Base-by-base conservation (phyloP, 2,888 invertebrate species). In the Tenthredo notha region DNA sequence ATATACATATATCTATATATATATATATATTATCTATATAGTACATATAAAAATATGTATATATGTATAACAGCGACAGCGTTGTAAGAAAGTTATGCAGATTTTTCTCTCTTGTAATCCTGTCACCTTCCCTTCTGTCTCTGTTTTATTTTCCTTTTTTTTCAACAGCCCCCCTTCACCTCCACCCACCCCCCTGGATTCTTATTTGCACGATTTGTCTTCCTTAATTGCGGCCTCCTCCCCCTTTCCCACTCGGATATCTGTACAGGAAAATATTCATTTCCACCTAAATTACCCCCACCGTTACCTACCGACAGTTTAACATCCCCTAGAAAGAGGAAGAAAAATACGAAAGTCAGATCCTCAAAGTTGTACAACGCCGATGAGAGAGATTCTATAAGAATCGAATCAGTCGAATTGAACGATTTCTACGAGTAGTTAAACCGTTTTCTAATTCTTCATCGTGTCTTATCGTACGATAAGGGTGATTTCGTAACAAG, bases 201-300 rank as follows among this genome's bases (percentile, higher is more conserved):
- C 50, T 61, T 80, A 80, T 80, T 80, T 80, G 80, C 80, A 80
- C 80, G 80, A 80, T 80, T 80, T 80, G 80, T 80, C 80, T 80
- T 80, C 40, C 80, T 80, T 61, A 80, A 61, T 80, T 80, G 80
- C 58, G 15, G 37, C 58, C 37, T 25, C 47, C 47, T 15, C 47
- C 47, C 47, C 10, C 61, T n/a, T n/a, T n/a, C n/a, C n/a, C n/a
- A n/a, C n/a, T n/a, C 29, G 61, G 18, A 80, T 50, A 29, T 77
- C 47, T 77, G 77, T 29, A 33, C 18, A 18, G 29, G 47, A 29
- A 77, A 77, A 77, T 77, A 54, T 77, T 77, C 50, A 54, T 77
- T 50, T 33, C 33, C n/a, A 47, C 12, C 43, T 9, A 43, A 12
- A 43, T 25, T 15, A 25, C n/a, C 12, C 70, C 33, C n/a, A 21